Base-by-base conservation (phyloP, 2,888 invertebrate genomes). In the Idaea dimidiata region DNA sequence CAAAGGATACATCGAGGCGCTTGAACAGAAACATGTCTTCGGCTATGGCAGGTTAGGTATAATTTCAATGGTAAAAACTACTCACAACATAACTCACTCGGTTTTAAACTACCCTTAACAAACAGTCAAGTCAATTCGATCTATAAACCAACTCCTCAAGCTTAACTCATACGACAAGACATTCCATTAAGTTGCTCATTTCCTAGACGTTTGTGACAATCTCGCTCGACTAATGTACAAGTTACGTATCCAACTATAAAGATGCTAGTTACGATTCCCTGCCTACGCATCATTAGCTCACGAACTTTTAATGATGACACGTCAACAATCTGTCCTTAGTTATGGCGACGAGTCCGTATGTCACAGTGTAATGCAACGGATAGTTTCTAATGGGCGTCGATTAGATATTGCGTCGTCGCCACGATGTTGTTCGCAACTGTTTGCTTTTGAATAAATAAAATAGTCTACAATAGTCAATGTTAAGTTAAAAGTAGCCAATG, bases 291-390 rank as follows among this genome's bases (percentile, higher is more conserved):
- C 82, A 84, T 71, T 82, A 84, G 78, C 77, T 83, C 81, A 80
- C 82, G 84, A 86, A 86, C 76, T 86, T 87, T 86, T 87, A 87
- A 87, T 84, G 85, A 79, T 73, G 73, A 79, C 74, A 81, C 79
- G 79, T 77, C 78, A 80, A 77, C 80, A 77, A 78, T 79, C 76
- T 79, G 77, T 81, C 68, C 66, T 63, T 62, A 67, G 63, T 65
- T 71, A 67, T 73, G 68, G 72, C 65, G 67, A 69, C 66, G 68
- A 73, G 68, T 65, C 63, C 62, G 58, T 65, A 70, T 67, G 71
- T 82, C 69, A 82, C 74, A 80, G 72, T 73, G 74, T 72, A 66
- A 62, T 64, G 73, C 72, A 71, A 63, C 67, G 16, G 4, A 16
- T 1, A 17, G 54, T 16, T 55, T 55, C 8, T 7, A 17, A 16